Conservation (phyloP, 2,113 vertebrate genomes). For the Ailuropoda melanoleuca region DNA sequence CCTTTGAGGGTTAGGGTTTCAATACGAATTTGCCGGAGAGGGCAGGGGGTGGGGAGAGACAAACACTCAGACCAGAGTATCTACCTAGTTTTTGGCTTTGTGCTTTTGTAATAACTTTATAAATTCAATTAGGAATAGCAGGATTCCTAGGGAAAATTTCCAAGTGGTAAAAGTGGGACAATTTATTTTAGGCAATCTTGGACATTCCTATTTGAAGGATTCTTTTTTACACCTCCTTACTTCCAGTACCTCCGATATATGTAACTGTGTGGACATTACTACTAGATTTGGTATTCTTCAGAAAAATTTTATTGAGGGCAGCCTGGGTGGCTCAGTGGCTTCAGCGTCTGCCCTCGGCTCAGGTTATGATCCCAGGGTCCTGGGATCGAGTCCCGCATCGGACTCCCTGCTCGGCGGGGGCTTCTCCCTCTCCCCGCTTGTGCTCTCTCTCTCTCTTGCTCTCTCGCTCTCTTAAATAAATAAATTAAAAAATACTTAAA, state of each 20-base stretch:
- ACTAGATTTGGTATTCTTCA: background rate
- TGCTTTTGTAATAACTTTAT: background rate
- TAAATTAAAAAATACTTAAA: background rate
- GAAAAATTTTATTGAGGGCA: background rate
- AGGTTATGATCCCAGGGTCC: background rate
- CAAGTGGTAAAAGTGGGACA: background rate
- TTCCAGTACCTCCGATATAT: background rate
- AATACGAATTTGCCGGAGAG: background rate
- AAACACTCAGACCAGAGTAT: background rate
- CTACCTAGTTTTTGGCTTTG: background rate
- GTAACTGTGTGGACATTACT: background rate
- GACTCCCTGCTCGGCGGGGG: too few species aligned
- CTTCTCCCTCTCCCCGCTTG: background rate
- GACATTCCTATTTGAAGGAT: background rate
- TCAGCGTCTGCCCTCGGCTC: background rate
- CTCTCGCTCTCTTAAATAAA: background rate
- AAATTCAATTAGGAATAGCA: background rate
- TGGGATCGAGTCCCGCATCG: too few species aligned
- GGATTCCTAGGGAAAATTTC: slow-evolving; percentile 9
- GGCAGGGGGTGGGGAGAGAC: background rate
- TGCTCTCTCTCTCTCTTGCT: background rate
- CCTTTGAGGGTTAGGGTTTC: background rate
- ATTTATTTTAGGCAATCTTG: background rate
- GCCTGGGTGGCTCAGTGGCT: background rate
- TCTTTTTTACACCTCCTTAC: background rate